A percentile compares a stretch with the other conserved stretches of the same genome.
Evolutionary conservation across 1,140 invertebrate species (phyloP).

Genomic region (Procambarus virginalis): DNA sequence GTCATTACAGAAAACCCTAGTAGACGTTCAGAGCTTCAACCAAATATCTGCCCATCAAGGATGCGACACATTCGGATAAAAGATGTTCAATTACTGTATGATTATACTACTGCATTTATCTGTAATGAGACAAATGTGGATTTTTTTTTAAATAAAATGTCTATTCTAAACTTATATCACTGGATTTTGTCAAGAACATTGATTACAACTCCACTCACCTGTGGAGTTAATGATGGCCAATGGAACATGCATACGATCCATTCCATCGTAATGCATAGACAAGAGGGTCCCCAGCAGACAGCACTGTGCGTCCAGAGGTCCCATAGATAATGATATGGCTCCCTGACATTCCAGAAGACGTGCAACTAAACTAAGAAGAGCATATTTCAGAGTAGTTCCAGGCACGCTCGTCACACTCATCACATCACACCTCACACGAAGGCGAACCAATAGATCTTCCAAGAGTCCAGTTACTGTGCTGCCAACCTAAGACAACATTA

Average conservation of each 20-base stretch:
- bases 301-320: constrained; percentile 88
- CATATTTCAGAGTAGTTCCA: constrained; percentile 81
- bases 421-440: constrained; percentile 83
- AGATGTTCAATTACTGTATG: no score
- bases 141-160: no score
- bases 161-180: no score
- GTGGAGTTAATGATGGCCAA: constrained; percentile 85
- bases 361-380: constrained; percentile 82
- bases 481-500: constrained; percentile 79
- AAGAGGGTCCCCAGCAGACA: constrained; percentile 82
- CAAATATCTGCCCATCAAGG: no score
- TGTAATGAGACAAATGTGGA: no score
- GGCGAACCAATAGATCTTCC: constrained; percentile 82
- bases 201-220: constrained; percentile 73
- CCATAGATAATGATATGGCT: constrained; percentile 81
- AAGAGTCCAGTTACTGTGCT: constrained; percentile 84
- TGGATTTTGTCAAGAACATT: no score
- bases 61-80: no score
- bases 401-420: constrained; percentile 77
- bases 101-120: no score
- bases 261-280: constrained; percentile 80
- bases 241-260: constrained; percentile 81
- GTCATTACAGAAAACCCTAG: no score
- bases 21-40: no score
- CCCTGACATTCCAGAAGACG: constrained; percentile 83